Evolutionary conservation across 2,888 invertebrate species (phyloP), one percentile per base, ranked within the genome.

Genomic region (Stictocephala bisonia): DNA sequence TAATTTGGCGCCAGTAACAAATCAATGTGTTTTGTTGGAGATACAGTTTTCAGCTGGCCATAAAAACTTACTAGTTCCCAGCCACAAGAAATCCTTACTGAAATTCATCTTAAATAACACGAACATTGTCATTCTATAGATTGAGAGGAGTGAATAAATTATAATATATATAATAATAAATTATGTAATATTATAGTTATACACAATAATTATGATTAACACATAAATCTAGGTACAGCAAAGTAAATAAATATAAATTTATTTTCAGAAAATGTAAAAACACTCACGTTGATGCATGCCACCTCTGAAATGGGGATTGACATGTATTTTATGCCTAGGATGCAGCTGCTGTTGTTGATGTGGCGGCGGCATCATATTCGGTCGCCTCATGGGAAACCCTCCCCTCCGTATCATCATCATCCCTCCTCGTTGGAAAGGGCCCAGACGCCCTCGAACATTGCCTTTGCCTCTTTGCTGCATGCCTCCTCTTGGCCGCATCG

Each of bases 261-360:
- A 15, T 44, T n/a, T 15, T 15, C 13, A 44, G 7, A 11, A 44
- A n/a, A n/a, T n/a, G n/a, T n/a, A n/a, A n/a, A n/a, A n/a, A n/a
- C 4, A 64, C 44, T 44, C 18, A 64, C 58, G 27, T 7, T 56
- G 58, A 44, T 71, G 67, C 20, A 40, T 22, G 13, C 40, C 44
- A 22, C 68, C 58, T 22, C 58, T 41, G 51, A 77, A 76, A 41
- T 77, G 76, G 2, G 77, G 77, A 56, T 77, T 77, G 27, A 77
- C 72, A 50, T 75, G 77, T 29, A 77, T 76, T 18, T 77, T 77
- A 18, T 66, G 56, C n/a, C 48, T 31, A 4, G 66, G 66, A 4
- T 66, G 31, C 0, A 35, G 60, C 27, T 48, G 22, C 31, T 58
- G 24, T 51, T 44, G 1, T 66, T 41, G 1, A 11, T 24, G 67